These are phyloP conservation scores for Picus viridis DNA, from an alignment of 2,797 vertebrate species.

Conservation along the genomic window DNA sequence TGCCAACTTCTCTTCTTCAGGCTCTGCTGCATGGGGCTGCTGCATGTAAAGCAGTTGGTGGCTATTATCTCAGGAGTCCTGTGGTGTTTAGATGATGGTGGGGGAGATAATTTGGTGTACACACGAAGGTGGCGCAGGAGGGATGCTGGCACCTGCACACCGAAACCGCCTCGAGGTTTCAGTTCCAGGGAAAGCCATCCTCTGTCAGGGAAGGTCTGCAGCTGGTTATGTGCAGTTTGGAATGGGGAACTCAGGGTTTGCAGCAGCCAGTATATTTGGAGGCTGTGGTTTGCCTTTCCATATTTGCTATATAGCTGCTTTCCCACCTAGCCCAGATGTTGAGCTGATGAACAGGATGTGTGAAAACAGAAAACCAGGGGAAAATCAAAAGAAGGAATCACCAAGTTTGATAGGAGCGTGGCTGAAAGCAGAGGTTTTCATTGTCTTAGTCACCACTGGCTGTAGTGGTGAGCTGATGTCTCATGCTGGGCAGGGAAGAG, in stretches of 20 bases:
- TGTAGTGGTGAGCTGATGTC: slow-evolving; percentile 27
- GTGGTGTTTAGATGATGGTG: background rate
- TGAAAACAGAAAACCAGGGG: background rate
- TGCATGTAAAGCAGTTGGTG: fast-evolving
- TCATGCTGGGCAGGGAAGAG: slow-evolving; percentile 51
- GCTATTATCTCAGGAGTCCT: background rate
- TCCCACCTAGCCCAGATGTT: background rate
- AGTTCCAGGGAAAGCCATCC: background rate
- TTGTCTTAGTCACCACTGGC: slow-evolving; percentile 13
- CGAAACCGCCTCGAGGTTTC: background rate
- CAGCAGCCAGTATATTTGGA: background rate
- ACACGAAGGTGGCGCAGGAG: background rate
- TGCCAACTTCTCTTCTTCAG: background rate
- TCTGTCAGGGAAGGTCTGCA: background rate
- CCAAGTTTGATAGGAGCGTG: background rate
- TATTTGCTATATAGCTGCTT: background rate
- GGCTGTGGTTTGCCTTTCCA: background rate
- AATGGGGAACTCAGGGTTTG: background rate
- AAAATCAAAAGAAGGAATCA: background rate
- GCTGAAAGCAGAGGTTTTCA: slow-evolving; percentile 28
- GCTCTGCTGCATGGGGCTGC: background rate
- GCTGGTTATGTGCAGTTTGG: background rate
- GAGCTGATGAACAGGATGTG: background rate
- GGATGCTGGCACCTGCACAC: background rate
- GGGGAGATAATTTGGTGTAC: background rate